A percentile compares a stretch with the other conserved stretches of the same genome.
These are phyloP conservation scores for Apocrypta bakeri DNA, from an alignment of 1,140 invertebrate species.

Conservation along the genomic window DNA sequence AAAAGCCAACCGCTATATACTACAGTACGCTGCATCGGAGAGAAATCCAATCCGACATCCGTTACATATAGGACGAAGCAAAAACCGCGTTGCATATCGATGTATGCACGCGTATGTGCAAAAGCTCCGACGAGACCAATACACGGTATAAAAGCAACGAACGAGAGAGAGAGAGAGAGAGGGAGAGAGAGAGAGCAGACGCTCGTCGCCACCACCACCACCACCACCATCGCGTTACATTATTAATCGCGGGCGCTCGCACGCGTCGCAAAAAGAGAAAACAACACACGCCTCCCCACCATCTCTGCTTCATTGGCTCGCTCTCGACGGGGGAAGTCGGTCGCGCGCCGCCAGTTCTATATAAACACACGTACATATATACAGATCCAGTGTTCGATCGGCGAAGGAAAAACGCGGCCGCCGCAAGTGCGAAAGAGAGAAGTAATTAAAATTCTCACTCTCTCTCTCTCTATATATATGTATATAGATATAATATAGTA, in stretches of 20 bases:
- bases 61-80: neutral
- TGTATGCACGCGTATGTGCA: no score
- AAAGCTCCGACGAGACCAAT: neutral
- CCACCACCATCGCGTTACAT: neutral
- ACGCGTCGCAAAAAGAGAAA: slow-evolving; percentile 6
- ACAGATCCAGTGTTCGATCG: slow-evolving; percentile 49
- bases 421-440: slow-evolving; percentile 54
- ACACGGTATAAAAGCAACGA: no score
- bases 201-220: neutral
- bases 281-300: neutral
- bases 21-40: no score
- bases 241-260: slow-evolving; percentile 28
- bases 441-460: no score
- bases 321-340: neutral
- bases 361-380: neutral
- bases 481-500: no score
- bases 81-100: neutral
- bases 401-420: slow-evolving; percentile 49
- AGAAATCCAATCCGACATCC: neutral
- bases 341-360: neutral
- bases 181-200: neutral
- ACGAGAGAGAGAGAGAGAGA: neutral
- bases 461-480: no score
- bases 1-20: no score
- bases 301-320: neutral